Evolutionary conservation across 2,113 vertebrate genomes (phyloP), one percentile per base, ranked within the genome.

Genomic region (Apistogramma diplotaenia): DNA sequence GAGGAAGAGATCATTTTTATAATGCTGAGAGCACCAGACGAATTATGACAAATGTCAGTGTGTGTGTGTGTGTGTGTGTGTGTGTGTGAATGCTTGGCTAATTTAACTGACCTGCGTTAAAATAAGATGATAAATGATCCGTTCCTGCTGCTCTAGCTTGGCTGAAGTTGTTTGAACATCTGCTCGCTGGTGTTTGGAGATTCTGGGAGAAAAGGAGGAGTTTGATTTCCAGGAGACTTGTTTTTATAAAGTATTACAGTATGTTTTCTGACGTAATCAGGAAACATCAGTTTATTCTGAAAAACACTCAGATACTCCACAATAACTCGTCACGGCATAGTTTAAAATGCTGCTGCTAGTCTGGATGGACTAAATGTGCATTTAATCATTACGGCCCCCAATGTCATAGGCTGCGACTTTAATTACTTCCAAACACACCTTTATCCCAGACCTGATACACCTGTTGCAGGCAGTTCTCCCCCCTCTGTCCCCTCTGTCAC

Each of bases 1-100:
- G 84, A 88, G 86, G 86, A 90, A 88, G 78, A 73, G 25, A 84
- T 49, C 0, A 54, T 31, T 74, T 31, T 74, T 71, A 53, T 25
- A 0, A 74, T 21, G 16, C 15, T 2, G 9, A 82, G 37, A 87
- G 76, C 31, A 65, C 51, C 2, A 73, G 61, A 75, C 67, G 61
- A 58, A 85, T 29, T 37, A 16, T 55, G 10, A n/a, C 78, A 81
- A 81, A 62, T 55, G 16, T 3, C 5, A 29, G 8, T 54, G 58
- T 27, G 74, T 40, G 12, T 37, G 35, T 37, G 8, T 10, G 35
- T 37, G 35, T 43, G 40, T 43, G 40, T 43, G 40, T 4, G 11
- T 4, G 11, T 43, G 40, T 16, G 8, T 1, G 16, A 40, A 40
- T 46, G 43, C 16, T 1, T 43, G 61, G 40, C 40, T 49, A 49